Evolutionary conservation across 2,888 invertebrate genomes (phyloP).

Genomic region (Mantis religiosa): DNA sequence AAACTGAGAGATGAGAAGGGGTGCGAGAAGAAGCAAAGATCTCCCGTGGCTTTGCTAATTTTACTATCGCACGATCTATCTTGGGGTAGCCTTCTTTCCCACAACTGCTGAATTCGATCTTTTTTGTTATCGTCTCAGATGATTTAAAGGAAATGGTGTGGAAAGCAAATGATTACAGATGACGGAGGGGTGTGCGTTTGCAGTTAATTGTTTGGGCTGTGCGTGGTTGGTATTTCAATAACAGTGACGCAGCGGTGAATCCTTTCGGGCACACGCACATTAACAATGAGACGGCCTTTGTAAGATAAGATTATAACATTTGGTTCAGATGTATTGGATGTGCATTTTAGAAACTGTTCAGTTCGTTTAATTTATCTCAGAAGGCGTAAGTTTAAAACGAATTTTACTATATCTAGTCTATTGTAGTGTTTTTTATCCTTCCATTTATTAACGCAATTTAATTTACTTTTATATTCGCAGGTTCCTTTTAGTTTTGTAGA

Average conservation of each 20-base stretch:
- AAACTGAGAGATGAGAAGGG: neutral
- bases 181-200: neutral
- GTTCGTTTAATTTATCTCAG: too few relatives aligned
- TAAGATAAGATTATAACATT: too few relatives aligned
- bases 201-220: neutral
- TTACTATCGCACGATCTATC: neutral
- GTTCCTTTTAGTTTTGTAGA: too few relatives aligned
- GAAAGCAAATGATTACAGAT: constrained; percentile 21
- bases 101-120: neutral
- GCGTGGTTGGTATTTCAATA: neutral
- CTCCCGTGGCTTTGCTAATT: neutral
- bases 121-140: constrained; percentile 6
- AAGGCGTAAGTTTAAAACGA: too few relatives aligned
- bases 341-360: too few relatives aligned
- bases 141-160: constrained; percentile 7
- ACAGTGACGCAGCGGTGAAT: neutral
- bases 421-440: too few relatives aligned
- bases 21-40: neutral
- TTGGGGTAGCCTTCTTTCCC: neutral
- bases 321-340: too few relatives aligned
- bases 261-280: neutral
- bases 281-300: too few relatives aligned
- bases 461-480: too few relatives aligned
- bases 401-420: too few relatives aligned
- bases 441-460: too few relatives aligned